Evolutionary conservation across 2,888 invertebrate species (phyloP).

Genomic region (Dryobota labecula): DNA sequence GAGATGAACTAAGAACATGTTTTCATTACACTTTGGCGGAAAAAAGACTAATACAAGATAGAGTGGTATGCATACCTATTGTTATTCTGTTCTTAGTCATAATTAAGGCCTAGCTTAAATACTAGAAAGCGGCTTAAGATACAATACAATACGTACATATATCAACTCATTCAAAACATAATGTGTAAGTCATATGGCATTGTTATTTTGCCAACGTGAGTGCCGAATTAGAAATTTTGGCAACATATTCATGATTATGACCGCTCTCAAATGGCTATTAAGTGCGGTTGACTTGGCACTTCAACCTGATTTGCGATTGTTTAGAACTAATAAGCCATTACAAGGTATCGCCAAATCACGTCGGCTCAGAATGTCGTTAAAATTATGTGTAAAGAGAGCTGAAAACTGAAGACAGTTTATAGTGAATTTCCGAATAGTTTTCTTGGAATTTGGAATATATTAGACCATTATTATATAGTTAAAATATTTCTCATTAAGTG

Average conservation of each 20-base stretch:
- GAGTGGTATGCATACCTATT: conserved; percentile 8
- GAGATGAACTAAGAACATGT: conserved; percentile 53
- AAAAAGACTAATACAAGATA: conserved; percentile 19
- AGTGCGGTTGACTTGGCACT: conserved; percentile 54
- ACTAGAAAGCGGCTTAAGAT: conserved; percentile 34
- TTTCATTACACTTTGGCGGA: conserved; percentile 35
- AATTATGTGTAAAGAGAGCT: conserved; percentile 18
- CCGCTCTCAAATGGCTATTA: conserved; percentile 56
- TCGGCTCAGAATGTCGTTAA: conserved; percentile 20
- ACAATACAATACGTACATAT: conserved; percentile 22
- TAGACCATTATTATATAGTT: no score
- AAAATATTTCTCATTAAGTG: no score
- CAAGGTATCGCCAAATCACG: conserved; percentile 31
- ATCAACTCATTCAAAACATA: conserved; percentile 25
- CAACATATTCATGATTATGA: conserved; percentile 56
- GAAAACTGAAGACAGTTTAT: conserved; percentile 15
- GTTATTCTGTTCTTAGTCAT: conserved; percentile 7
- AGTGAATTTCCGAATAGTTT: conserved; percentile 7
- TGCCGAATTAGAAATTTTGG: conserved; percentile 61
- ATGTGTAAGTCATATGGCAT: conserved; percentile 46
- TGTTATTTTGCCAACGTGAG: conserved; percentile 53
- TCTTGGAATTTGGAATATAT: no score
- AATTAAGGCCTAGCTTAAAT: conserved; percentile 17
- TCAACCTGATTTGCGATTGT: conserved; percentile 43
- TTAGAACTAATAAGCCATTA: conserved; percentile 45